Evolutionary conservation across 2,888 invertebrate species (phyloP).

Genomic region (Mythimna lalbum): DNA sequence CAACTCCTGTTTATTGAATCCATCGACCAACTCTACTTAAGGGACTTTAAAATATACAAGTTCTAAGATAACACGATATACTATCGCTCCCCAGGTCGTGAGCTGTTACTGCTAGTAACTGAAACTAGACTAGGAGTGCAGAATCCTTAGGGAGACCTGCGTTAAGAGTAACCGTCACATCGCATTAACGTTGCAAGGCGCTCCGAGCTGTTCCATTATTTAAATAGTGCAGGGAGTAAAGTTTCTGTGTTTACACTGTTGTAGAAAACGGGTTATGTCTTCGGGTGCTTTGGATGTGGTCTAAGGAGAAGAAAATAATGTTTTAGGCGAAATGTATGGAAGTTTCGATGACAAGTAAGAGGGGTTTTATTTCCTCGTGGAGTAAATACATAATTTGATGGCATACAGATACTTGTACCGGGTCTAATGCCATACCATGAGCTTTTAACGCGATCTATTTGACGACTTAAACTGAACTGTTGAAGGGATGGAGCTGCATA

Average conservation of each 20-base stretch:
- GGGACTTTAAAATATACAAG: conserved; percentile 1
- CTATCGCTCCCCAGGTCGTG: conserved; percentile 27
- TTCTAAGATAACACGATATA: conserved; percentile 7
- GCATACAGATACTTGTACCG: too few relatives aligned
- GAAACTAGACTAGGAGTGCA: conserved; percentile 8
- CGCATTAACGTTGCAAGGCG: conserved; percentile 26
- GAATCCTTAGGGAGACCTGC: conserved; percentile 30
- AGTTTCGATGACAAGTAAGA: too few relatives aligned
- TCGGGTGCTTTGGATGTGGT: neutral
- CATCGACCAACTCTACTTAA: neutral
- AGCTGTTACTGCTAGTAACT: conserved; percentile 10
- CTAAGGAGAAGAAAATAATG: too few relatives aligned
- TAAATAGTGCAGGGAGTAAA: conserved; percentile 15
- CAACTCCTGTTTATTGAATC: neutral
- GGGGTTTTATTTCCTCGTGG: too few relatives aligned
- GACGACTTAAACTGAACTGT: too few relatives aligned
- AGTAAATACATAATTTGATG: too few relatives aligned
- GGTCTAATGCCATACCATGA: too few relatives aligned
- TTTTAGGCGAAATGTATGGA: too few relatives aligned
- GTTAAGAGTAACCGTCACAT: conserved; percentile 32
- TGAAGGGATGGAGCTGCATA: too few relatives aligned
- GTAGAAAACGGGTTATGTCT: neutral
- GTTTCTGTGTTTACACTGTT: neutral
- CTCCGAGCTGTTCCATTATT: conserved; percentile 26
- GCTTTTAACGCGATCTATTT: too few relatives aligned